These are phyloP conservation scores for Popillia japonica DNA, from an alignment of 1,140 invertebrate species.

Conservation along the genomic window DNA sequence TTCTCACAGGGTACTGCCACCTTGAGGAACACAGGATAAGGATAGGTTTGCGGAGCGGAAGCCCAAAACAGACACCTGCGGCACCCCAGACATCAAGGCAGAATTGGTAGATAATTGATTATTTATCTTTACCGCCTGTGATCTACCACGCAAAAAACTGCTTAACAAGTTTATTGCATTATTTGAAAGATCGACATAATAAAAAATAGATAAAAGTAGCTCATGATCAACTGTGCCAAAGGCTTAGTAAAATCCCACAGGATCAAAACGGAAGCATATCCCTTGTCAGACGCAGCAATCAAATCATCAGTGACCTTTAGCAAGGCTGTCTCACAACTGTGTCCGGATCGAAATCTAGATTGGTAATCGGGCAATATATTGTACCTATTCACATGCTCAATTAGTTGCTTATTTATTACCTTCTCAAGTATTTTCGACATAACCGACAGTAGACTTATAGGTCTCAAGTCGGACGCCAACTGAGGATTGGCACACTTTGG, in stretches of 20 bases:
- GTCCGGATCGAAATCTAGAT: conserved; percentile 5
- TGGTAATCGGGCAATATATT: not conserved
- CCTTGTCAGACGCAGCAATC: not conserved
- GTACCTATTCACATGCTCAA: not conserved
- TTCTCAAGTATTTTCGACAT: conserved; percentile 24
- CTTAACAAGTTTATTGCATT: not conserved
- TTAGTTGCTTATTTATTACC: not conserved
- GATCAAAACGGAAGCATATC: not conserved
- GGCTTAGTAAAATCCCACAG: not conserved
- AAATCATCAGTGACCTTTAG: not conserved
- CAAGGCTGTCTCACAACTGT: conserved; percentile 1
- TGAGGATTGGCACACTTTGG: conserved; percentile 1
- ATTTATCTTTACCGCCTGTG: not conserved
- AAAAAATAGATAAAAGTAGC: not conserved
- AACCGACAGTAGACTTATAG: conserved; percentile 18
- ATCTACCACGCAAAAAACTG: not conserved
- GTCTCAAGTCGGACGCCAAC: not conserved
- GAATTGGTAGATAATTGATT: not conserved
- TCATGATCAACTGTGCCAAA: conserved; percentile 15
- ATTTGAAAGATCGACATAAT: not conserved
- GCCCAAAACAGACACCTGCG: not conserved
- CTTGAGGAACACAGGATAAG: too few species aligned
- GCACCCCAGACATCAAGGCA: not conserved
- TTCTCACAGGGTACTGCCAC: too few species aligned
- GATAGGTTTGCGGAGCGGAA: too few species aligned